phyloP scores from a whole-genome alignment of 2,113 vertebrate species.

The Poecile atricapillus region DNA sequence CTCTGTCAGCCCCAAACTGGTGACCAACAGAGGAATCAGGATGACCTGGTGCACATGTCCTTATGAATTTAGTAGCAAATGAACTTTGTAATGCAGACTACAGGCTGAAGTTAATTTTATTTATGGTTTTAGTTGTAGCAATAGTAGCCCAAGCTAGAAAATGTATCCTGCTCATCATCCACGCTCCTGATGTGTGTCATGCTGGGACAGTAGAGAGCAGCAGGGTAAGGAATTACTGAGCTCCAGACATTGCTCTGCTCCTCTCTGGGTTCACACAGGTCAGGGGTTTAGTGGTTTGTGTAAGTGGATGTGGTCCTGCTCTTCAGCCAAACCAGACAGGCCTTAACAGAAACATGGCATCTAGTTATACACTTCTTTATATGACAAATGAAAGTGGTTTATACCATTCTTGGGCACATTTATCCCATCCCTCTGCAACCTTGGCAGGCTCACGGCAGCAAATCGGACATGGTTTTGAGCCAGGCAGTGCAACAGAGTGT shows the following conservation, averaged over 20 bases:
- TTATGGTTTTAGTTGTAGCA: neutral
- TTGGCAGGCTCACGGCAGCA: neutral
- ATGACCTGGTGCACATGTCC: neutral
- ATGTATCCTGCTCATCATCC: neutral
- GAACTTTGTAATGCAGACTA: neutral
- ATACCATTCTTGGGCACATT: neutral
- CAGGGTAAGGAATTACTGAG: neutral
- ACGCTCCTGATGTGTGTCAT: rapidly evolving
- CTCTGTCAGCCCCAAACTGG: neutral
- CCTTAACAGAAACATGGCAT: neutral
- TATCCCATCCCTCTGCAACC: neutral
- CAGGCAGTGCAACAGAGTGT: neutral
- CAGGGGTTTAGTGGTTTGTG: constrained; percentile 18
- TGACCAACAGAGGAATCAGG: neutral
- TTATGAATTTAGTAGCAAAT: neutral
- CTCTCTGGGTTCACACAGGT: neutral
- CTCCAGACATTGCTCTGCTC: neutral
- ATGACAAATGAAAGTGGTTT: neutral
- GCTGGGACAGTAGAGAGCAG: neutral
- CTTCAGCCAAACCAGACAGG: constrained; percentile 15
- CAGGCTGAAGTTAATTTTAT: neutral
- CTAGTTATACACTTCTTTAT: constrained; percentile 10
- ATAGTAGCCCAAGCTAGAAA: neutral
- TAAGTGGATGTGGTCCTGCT: constrained; percentile 9
- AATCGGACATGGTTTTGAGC: neutral